A percentile compares a stretch with the other conserved stretches of the same genome.
Conservation (phyloP, 1,140 invertebrate species). For the Globodera rostochiensis region DNA sequence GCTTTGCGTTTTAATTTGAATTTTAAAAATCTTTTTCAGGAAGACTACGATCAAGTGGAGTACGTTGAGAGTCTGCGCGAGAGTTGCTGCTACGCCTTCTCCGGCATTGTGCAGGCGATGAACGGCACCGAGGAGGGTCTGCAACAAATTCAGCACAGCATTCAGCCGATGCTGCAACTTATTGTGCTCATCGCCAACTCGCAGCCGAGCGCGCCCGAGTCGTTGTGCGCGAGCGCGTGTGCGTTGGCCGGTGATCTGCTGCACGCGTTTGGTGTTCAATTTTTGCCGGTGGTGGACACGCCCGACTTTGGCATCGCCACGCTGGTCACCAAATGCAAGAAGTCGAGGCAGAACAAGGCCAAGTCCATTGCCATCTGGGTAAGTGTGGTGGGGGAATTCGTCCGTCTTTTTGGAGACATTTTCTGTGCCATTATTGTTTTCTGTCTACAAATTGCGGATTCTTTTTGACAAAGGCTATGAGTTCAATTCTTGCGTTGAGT, state of each 20-base stretch:
- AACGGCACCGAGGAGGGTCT: slow-evolving; percentile 24
- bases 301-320: slow-evolving; percentile 21
- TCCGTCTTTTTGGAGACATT: too few relatives aligned
- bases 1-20: slow-evolving; percentile 9
- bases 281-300: slow-evolving; percentile 36
- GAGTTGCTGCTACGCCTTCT: slow-evolving; percentile 56
- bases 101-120: slow-evolving; percentile 59
- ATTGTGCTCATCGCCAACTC: slow-evolving; percentile 38
- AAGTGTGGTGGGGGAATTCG: not conserved
- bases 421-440: too few relatives aligned
- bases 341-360: slow-evolving; percentile 46
- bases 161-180: slow-evolving; percentile 41
- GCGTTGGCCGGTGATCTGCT: slow-evolving; percentile 48
- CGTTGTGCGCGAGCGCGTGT: slow-evolving; percentile 33
- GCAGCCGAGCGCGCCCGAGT: slow-evolving; percentile 38
- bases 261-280: slow-evolving; percentile 43
- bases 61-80: slow-evolving; percentile 61
- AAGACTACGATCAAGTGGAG: slow-evolving; percentile 60
- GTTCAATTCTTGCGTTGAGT: not conserved
- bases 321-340: slow-evolving; percentile 11
- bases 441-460: too few relatives aligned
- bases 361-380: slow-evolving; percentile 50
- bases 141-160: slow-evolving; percentile 26
- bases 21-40: slow-evolving; percentile 44
- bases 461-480: too few relatives aligned